Conservation (phyloP, 2,797 vertebrate species). For the Huso huso region DNA sequence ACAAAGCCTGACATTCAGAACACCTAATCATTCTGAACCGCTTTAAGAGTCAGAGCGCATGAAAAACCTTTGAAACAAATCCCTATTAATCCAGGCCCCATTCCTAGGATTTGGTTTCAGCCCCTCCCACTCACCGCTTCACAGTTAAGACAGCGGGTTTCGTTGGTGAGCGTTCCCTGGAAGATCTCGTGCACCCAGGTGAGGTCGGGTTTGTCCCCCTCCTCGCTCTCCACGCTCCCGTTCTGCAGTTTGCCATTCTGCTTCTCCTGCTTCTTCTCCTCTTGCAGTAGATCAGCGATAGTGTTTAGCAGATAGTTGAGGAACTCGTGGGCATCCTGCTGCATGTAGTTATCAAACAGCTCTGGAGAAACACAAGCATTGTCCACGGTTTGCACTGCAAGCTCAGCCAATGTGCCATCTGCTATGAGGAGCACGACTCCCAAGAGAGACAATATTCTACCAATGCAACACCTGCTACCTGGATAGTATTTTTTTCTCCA, state of each 20-base stretch:
- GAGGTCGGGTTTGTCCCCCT: constrained; percentile 70
- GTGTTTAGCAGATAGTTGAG: constrained; percentile 92
- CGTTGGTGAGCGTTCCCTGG: constrained; percentile 87
- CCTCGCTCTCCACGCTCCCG: constrained; percentile 58
- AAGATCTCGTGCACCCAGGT: constrained; percentile 94
- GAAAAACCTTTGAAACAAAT: no score
- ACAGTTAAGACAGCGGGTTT: constrained; percentile 90
- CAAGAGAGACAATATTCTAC: no score
- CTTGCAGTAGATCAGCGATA: constrained; percentile 84
- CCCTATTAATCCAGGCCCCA: no score
- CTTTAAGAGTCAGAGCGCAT: no score
- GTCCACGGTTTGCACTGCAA: no score
- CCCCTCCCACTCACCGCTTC: constrained; percentile 66
- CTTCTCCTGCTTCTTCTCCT: constrained; percentile 84
- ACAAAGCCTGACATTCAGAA: constrained; percentile 22
- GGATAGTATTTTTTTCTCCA: no score
- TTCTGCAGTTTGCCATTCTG: constrained; percentile 85
- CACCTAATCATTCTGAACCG: constrained; percentile 9
- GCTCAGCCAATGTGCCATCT: no score
- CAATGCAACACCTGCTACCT: no score
- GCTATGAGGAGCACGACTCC: no score
- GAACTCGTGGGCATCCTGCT: constrained; percentile 86
- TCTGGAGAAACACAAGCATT: constrained; percentile 46
- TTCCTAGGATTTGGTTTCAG: no score
- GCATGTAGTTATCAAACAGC: constrained; percentile 89